Evolutionary conservation across 1,140 invertebrate species (phyloP), one percentile per base, ranked within the genome.

Genomic region (Zaprionus africanus): DNA sequence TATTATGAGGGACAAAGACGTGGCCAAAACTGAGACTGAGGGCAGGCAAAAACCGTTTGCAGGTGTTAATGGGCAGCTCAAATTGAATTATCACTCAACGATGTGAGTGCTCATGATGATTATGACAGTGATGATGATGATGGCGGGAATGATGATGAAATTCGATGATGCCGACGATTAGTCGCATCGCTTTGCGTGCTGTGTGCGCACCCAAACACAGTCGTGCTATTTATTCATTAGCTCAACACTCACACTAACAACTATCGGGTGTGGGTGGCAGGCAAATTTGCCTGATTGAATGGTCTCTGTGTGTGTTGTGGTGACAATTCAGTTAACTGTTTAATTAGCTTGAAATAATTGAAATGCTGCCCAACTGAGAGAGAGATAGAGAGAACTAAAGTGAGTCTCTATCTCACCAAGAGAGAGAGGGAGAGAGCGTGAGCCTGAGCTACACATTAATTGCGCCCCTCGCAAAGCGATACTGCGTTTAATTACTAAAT

Each of bases 331-430:
- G 80, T 83, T 87, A 91, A 77, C 78, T 91, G 81, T 61, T 84
- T 91, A 91, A 91, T 91, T 91, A 87, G 76, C 87, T 75, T 79
- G 76, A 91, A 91, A 91, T 91, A 91, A 91, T 85, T 85, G 81
- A 82, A 85, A 74, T 76, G 74, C 57, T 63, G 74, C 60, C 53
- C 76, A 76, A 63, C 60, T 61, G 43, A 19, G 43, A 49, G 3
- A 49, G 46, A 49, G 17, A 22, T 7, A 49, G 17, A 17, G 38
- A 41, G 38, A 15, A 34, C 31, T 9, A 34, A 11, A 11, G 2
- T 11, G 31, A 34, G 3, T 2, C 3, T 57, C 58, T 51, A 58
- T 67, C 22, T 59, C 5, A 36, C 1, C 19, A 17, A 46, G 46
- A 51, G 19, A 51, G 46, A 51, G 46, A 51, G 46, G 13, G 19